phyloP scores from a whole-genome alignment of 2,888 invertebrate species.

The Agrypnus murinus region DNA sequence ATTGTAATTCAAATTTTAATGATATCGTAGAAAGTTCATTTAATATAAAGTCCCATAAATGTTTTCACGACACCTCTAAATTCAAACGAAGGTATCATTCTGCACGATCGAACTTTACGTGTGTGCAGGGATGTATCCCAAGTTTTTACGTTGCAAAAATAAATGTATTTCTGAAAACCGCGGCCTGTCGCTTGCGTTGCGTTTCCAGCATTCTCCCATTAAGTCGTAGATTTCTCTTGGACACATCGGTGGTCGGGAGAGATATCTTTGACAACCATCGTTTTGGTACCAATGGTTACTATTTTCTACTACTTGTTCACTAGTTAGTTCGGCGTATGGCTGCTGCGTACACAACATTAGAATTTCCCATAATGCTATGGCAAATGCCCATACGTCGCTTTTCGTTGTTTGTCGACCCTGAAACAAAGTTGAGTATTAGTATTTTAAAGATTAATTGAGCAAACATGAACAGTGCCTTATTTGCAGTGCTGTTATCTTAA shows the following conservation, averaged over 20 bases:
- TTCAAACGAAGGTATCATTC: neutral
- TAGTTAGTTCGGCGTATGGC: constrained; percentile 87
- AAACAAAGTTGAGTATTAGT: no score
- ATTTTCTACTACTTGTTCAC: constrained; percentile 85
- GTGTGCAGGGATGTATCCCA: constrained; percentile 76
- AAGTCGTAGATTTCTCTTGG: constrained; percentile 92
- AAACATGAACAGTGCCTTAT: no score
- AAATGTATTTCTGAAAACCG: constrained; percentile 91
- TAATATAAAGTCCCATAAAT: constrained; percentile 29
- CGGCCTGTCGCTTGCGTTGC: constrained; percentile 86
- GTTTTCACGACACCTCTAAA: neutral
- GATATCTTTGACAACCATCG: constrained; percentile 74
- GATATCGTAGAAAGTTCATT: constrained; percentile 35
- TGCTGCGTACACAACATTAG: constrained; percentile 85
- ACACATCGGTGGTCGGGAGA: constrained; percentile 82
- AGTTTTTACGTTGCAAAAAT: constrained; percentile 83
- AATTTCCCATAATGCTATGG: constrained; percentile 92
- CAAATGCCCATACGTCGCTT: constrained; percentile 94
- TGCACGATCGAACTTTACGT: constrained; percentile 50
- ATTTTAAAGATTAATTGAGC: no score
- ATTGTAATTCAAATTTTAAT: constrained; percentile 21
- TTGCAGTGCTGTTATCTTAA: no score
- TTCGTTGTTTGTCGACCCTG: constrained; percentile 92
- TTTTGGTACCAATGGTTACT: constrained; percentile 72
- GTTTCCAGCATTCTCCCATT: constrained; percentile 94